A percentile compares a stretch with the other conserved stretches of the same genome.
Conservation (phyloP, 2,888 invertebrate genomes). For the Himalopsyche kuldschensis region DNA sequence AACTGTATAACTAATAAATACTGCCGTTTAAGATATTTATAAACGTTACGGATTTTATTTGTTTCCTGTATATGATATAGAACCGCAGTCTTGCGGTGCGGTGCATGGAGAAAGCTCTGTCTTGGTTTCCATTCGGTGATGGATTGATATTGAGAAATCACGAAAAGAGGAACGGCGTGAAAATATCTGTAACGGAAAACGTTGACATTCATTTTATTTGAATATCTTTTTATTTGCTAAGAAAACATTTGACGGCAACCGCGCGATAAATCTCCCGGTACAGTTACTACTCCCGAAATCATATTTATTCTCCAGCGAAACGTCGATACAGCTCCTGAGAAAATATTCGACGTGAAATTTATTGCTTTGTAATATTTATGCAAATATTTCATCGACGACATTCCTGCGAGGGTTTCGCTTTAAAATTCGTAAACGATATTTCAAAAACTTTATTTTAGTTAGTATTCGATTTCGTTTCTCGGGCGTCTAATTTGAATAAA, state of each 20-base stretch:
- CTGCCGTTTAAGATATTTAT: no score
- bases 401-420: background rate
- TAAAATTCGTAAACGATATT: background rate
- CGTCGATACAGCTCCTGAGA: conserved; percentile 11
- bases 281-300: background rate
- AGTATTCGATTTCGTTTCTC: background rate
- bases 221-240: background rate
- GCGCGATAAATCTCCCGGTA: background rate
- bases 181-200: background rate
- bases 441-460: background rate
- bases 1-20: no score
- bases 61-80: background rate
- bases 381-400: conserved; percentile 20
- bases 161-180: background rate
- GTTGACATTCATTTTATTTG: background rate
- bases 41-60: background rate
- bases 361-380: conserved; percentile 20
- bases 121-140: background rate
- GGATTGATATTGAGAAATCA: background rate
- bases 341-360: conserved; percentile 20
- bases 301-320: conserved; percentile 10
- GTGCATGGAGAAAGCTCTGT: background rate
- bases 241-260: background rate
- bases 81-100: background rate
- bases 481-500: background rate